Evolutionary conservation across 2,113 vertebrate species (phyloP), one percentile per base, ranked within the genome.

Genomic region (Corydoras maculifer): DNA sequence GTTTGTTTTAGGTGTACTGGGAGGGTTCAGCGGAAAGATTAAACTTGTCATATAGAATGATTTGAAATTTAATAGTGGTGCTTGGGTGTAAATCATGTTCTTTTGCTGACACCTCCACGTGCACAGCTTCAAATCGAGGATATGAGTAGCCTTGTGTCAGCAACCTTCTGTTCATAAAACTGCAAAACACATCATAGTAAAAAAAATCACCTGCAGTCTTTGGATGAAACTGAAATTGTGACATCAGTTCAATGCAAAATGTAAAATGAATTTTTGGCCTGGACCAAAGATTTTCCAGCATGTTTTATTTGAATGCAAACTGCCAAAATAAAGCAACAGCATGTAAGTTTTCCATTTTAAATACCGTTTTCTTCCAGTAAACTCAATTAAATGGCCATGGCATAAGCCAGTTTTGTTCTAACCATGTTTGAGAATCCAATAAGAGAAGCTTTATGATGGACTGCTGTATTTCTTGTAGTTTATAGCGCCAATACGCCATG

Each of bases 141-240:
- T 84, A 82, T 68, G 72, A 84, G 72, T 65, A 31, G 76, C 71
- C 67, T 71, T 80, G 76, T 82, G 78, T 86, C 83, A 86, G 86
- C 82, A 86, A 62, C 65, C 60, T 11, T 65, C 49, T 3, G 9
- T 79, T 82, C 80, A 77, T 88, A 86, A 89, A 88, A 72, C 63
- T 76, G 55, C 69, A 74, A 70, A 63, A 78, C 66, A 5, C 49
- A 57, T 68, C 76, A 79, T 87, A 86, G 18, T 25, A 25, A 25
- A 86, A 88, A 59, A 74, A 88, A 86, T 88, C 87, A 90, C 86
- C 86, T 89, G 86, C 76, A 81, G 79, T 58, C 70, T 83, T 82
- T 87, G 83, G 84, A 85, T 75, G 62, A 32, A 62, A 60, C 74
- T 69, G 43, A 66, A 62, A 68, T 72, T 71, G 78, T 65, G 51